Conservation (phyloP, 2,797 vertebrate genomes). For the Thripadectes ignobilis region DNA sequence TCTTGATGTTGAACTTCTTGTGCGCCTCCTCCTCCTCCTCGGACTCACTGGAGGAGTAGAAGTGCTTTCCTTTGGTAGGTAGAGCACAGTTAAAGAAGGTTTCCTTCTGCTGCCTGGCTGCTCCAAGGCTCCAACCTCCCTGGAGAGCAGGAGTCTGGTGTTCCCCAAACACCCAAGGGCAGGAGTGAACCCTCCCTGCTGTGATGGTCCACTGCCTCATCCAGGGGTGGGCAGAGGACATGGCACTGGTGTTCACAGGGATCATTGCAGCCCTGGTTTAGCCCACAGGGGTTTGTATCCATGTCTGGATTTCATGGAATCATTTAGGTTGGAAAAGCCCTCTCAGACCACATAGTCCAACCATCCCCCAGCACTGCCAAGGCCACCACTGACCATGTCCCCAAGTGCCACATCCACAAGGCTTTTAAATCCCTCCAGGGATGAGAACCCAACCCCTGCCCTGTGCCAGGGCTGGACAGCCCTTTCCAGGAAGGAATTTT, state of each 20-base stretch:
- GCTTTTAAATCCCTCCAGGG: no score
- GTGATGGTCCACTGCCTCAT: no score
- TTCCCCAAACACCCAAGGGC: rapidly evolving
- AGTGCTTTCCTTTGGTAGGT: slow-evolving; percentile 92
- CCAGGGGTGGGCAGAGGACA: rapidly evolving
- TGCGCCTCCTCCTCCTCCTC: slow-evolving; percentile 94
- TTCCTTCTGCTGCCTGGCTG: rapidly evolving
- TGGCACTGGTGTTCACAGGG: rapidly evolving
- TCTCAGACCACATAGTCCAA: rapidly evolving
- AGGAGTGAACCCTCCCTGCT: neutral
- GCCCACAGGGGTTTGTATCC: no score
- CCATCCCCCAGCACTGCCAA: no score
- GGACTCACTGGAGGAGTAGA: slow-evolving; percentile 95
- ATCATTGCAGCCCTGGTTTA: neutral
- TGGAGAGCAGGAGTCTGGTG: rapidly evolving
- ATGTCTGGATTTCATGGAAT: rapidly evolving
- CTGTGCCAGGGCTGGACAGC: neutral
- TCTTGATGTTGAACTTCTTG: slow-evolving; percentile 96
- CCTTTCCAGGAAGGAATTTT: neutral
- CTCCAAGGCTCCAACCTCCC: rapidly evolving
- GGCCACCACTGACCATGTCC: rapidly evolving
- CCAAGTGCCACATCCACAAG: neutral
- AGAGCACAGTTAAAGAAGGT: slow-evolving; percentile 82
- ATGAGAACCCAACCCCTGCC: rapidly evolving
- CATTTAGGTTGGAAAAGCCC: neutral